Evolutionary conservation across 1,140 invertebrate species (phyloP), one percentile per base, ranked within the genome.

Genomic region (Meloidogyne exigua): DNA sequence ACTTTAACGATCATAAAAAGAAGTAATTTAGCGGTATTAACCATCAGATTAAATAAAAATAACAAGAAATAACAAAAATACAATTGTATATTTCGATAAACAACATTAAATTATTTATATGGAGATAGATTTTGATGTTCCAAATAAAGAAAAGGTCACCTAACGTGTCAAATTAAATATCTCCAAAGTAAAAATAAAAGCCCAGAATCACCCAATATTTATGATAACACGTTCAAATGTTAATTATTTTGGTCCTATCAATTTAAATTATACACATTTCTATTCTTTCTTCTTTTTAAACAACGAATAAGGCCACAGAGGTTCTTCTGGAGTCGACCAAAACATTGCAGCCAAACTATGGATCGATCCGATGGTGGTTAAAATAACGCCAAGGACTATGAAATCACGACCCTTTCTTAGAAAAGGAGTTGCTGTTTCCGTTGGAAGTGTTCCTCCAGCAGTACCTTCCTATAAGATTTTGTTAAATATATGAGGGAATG

Each of bases 281-380:
- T 49, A n/a, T 13, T 25, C 36, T 57, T 70, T 39, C 21, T 68
- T 70, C 32, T 57, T 25, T 18, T 39, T 39, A 39, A 67, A 67
- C 28, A 42, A 36, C 10, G 26, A 36, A 44, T 71, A 71, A 32
- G 69, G 69, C 69, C 69, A 71, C 11, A 71, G n/a, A 44, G 69
- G 69, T 9, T 71, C 18, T n/a, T 71, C 69, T 62, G 15, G 15
- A 32, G 69, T 71, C 3, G 44, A 44, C 13, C 15, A 71, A 13
- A 71, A 2, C 69, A 71, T 9, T n/a, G 66, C 9, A n/a, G 42
- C 42, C 28, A 66, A 36, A 36, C 11, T 28, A 65, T 73, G 72
- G 2, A 32, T 1, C 7, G 23, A 28, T 5, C 0, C 1, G 12
- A 73, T 0, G 1, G 65, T 28, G 11, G 28, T 26, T 3, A 73